Conservation (phyloP, 2,113 vertebrate genomes). For the Copsychus sechellarum region DNA sequence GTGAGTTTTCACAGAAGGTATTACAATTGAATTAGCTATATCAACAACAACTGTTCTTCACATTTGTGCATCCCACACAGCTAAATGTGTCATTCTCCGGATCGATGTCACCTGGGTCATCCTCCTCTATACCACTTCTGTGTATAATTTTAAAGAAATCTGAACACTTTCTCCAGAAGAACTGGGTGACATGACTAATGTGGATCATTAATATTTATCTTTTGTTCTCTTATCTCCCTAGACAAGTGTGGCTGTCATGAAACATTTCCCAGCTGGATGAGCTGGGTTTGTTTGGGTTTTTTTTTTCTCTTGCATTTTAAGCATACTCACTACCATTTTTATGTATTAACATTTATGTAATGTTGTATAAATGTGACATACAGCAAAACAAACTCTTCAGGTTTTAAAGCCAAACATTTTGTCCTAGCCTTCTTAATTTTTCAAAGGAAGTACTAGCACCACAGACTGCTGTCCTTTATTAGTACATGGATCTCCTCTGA, state of each 20-base stretch:
- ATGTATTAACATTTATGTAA: too few relatives aligned
- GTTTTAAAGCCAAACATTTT: not conserved
- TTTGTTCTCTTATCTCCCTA: not conserved
- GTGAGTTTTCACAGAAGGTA: constrained; percentile 25
- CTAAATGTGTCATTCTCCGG: not conserved
- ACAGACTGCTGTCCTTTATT: not conserved
- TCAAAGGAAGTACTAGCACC: not conserved
- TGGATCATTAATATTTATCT: not conserved
- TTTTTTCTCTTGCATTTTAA: not conserved
- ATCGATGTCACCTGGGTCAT: not conserved
- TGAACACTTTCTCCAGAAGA: not conserved
- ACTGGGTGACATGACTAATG: not conserved
- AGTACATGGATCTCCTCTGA: not conserved
- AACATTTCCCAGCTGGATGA: not conserved
- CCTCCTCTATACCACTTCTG: not conserved
- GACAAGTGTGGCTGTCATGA: not conserved
- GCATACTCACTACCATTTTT: not conserved
- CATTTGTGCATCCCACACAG: not conserved
- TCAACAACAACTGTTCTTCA: not conserved
- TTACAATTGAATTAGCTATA: not conserved
- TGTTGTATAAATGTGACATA: not conserved
- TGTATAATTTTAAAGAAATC: not conserved
- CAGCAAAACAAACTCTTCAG: not conserved
- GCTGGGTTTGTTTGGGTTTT: not conserved
- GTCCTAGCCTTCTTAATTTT: not conserved